Conservation (phyloP, 2,113 vertebrate genomes). For the Stictonetta naevosa region DNA sequence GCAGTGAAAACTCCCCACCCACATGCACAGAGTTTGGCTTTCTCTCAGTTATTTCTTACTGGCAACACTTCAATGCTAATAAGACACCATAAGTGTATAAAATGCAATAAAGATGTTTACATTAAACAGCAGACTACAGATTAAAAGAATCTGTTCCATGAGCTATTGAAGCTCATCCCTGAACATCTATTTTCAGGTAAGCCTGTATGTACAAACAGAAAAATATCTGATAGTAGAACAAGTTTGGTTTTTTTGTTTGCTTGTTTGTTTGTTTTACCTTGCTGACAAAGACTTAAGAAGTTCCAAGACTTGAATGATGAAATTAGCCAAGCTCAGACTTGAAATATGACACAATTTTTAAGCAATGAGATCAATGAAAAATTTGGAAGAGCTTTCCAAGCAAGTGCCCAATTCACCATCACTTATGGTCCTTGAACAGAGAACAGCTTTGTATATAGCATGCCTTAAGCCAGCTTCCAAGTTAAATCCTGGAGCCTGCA, state of each 20-base stretch:
- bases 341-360: not conserved
- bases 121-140: conserved; percentile 60
- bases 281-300: not conserved
- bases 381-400: not conserved
- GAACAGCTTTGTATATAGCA: not conserved
- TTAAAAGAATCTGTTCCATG: conserved; percentile 22
- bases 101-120: conserved; percentile 65
- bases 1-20: not conserved
- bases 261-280: not conserved
- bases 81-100: conserved; percentile 60
- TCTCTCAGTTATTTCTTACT: conserved; percentile 43
- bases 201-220: not conserved
- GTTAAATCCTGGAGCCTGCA: not conserved
- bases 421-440: not conserved
- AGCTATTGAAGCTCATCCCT: not conserved
- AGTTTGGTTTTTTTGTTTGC: no score
- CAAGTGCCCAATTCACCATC: not conserved
- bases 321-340: not conserved
- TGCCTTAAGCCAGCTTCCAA: not conserved
- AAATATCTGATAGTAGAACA: not conserved
- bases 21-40: not conserved
- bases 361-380: not conserved
- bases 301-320: not conserved
- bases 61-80: conserved; percentile 64
- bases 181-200: conserved; percentile 44